Conservation (phyloP, 2,797 vertebrate species). For the Rhodeus uyekii region DNA sequence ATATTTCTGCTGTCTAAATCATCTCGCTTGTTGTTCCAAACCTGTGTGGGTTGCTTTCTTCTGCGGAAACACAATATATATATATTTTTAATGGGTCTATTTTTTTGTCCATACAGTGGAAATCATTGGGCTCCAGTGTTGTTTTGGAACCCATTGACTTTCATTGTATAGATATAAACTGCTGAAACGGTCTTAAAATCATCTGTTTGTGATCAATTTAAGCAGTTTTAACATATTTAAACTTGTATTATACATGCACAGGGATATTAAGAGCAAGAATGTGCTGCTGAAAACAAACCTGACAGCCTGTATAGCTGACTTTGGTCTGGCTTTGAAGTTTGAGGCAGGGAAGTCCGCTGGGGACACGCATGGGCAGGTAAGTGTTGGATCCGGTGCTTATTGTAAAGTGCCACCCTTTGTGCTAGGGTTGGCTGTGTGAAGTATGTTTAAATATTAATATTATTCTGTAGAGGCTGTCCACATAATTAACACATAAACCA, state of each 20-base stretch:
- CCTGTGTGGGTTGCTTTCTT: neutral
- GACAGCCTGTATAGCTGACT: slow-evolving; percentile 90
- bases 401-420: neutral
- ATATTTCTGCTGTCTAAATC: neutral
- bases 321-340: slow-evolving; percentile 90
- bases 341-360: slow-evolving; percentile 93
- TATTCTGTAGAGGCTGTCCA: slow-evolving; percentile 13
- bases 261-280: slow-evolving; percentile 97
- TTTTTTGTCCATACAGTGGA: neutral
- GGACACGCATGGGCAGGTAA: slow-evolving; percentile 92
- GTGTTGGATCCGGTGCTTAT: neutral
- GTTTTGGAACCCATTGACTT: neutral
- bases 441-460: slow-evolving; percentile 18
- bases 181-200: neutral
- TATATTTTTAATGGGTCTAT: too few species aligned
- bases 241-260: slow-evolving; percentile 58
- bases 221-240: neutral
- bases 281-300: slow-evolving; percentile 90
- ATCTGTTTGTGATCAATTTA: neutral
- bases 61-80: neutral
- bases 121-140: neutral
- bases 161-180: neutral
- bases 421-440: neutral
- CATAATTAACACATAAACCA: neutral
- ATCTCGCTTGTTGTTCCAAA: neutral